Evolutionary conservation across 2,888 invertebrate species (phyloP).

Genomic region (Ariolimax columbianus): DNA sequence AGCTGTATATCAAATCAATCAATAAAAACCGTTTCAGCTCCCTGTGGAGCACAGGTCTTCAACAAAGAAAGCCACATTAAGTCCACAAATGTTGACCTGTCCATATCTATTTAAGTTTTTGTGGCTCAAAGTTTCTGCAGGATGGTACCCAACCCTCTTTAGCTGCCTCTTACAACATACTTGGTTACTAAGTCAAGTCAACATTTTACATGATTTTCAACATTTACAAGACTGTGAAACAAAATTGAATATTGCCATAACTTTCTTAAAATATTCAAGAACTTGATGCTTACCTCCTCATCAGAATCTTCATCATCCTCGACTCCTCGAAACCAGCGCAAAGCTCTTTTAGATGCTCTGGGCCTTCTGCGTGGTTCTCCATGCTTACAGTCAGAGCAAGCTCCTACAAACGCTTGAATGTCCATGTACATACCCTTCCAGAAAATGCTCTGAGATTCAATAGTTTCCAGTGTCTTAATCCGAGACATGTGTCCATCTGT

Average conservation of each 20-base stretch:
- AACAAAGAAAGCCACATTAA: too few species aligned
- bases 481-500: slow-evolving; percentile 58
- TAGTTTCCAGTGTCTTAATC: slow-evolving; percentile 53
- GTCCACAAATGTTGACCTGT: too few species aligned
- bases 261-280: neutral
- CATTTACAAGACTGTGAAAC: too few species aligned
- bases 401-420: slow-evolving; percentile 62
- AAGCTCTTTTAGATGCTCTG: slow-evolving; percentile 8
- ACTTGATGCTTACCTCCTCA: slow-evolving; percentile 41
- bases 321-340: slow-evolving; percentile 33
- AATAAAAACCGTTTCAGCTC: too few species aligned
- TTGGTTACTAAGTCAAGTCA: too few species aligned
- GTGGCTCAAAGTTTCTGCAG: too few species aligned
- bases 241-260: neutral
- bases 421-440: slow-evolving; percentile 68
- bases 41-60: too few species aligned
- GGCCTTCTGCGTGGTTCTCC: slow-evolving; percentile 45
- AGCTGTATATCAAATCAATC: too few species aligned
- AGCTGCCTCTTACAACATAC: too few species aligned
- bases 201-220: too few species aligned
- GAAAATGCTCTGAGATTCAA: slow-evolving; percentile 58
- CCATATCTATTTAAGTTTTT: too few species aligned
- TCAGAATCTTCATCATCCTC: slow-evolving; percentile 45
- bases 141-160: too few species aligned
- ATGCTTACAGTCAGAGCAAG: slow-evolving; percentile 62